Conservation (phyloP, 2,888 invertebrate genomes). For the Ochlodes sylvanus region DNA sequence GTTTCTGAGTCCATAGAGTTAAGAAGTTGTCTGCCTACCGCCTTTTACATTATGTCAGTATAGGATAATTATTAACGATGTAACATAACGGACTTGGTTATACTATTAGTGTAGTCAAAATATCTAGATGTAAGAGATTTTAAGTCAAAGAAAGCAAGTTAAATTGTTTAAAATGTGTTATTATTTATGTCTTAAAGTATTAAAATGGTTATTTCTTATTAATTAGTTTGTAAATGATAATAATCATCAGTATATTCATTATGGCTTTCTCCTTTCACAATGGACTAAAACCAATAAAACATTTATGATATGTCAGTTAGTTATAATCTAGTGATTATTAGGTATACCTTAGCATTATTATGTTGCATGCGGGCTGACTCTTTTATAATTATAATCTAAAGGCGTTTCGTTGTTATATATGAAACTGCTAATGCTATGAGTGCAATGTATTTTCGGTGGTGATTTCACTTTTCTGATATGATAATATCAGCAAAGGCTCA, state of each 20-base stretch:
- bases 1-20: conserved; percentile 79
- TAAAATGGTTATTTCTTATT: conserved; percentile 86
- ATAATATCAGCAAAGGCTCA: neutral
- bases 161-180: conserved; percentile 85
- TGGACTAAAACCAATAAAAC: conserved; percentile 76
- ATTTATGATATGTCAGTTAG: conserved; percentile 36
- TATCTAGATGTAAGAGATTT: conserved; percentile 79
- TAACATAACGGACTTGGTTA: conserved; percentile 82
- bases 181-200: conserved; percentile 86
- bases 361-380: conserved; percentile 3
- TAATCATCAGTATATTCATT: conserved; percentile 76
- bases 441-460: neutral
- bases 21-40: conserved; percentile 84
- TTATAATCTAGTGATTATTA: neutral
- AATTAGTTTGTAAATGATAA: conserved; percentile 83
- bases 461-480: neutral
- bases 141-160: conserved; percentile 85
- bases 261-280: conserved; percentile 63
- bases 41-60: conserved; percentile 83
- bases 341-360: conserved; percentile 23
- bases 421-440: neutral
- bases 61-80: conserved; percentile 76
- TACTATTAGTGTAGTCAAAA: conserved; percentile 84
- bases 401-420: neutral
- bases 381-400: neutral